Percentiles rank a stretch among this genome's conserved stretches.
Evolutionary conservation across 2,888 invertebrate genomes (phyloP).

Genomic region (Drosophila engyochracea): DNA sequence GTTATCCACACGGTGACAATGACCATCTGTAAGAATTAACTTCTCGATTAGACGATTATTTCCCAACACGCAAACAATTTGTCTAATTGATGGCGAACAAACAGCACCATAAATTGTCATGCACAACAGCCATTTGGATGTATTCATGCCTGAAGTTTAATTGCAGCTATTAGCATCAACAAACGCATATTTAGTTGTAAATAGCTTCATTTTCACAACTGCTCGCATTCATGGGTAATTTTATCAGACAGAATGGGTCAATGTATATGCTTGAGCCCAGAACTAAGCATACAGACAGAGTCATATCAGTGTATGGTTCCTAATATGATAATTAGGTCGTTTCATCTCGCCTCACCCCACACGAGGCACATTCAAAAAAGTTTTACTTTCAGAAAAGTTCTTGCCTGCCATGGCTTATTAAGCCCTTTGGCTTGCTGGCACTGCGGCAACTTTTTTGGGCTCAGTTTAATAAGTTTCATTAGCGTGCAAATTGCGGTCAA

Average conservation of each 20-base stretch:
- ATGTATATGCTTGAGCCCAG: conserved; percentile 10
- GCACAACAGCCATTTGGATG: conserved; percentile 21
- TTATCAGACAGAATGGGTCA: conserved; percentile 21
- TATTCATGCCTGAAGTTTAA: conserved; percentile 49
- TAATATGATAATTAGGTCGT: background rate
- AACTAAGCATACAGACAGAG: background rate
- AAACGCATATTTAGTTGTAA: conserved; percentile 54
- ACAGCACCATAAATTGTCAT: conserved; percentile 55
- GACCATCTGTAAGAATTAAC: conserved; percentile 87
- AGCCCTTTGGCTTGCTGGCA: conserved; percentile 46
- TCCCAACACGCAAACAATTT: conserved; percentile 55
- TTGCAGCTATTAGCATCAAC: conserved; percentile 54
- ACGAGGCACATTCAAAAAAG: conserved; percentile 25
- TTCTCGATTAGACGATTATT: conserved; percentile 8
- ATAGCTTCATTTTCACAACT: conserved; percentile 44
- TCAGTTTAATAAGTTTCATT: conserved; percentile 61
- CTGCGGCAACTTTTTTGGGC: conserved; percentile 24
- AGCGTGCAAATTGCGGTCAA: conserved; percentile 60
- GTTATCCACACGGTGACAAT: conserved; percentile 93
- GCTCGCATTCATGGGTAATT: conserved; percentile 13
- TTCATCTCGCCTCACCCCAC: background rate
- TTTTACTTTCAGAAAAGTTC: conserved; percentile 42
- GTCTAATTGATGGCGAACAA: conserved; percentile 50
- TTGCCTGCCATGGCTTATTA: conserved; percentile 46
- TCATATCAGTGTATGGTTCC: conserved; percentile 6